Evolutionary conservation across 2,113 vertebrate species (phyloP).

Genomic region (Mirza zaza): DNA sequence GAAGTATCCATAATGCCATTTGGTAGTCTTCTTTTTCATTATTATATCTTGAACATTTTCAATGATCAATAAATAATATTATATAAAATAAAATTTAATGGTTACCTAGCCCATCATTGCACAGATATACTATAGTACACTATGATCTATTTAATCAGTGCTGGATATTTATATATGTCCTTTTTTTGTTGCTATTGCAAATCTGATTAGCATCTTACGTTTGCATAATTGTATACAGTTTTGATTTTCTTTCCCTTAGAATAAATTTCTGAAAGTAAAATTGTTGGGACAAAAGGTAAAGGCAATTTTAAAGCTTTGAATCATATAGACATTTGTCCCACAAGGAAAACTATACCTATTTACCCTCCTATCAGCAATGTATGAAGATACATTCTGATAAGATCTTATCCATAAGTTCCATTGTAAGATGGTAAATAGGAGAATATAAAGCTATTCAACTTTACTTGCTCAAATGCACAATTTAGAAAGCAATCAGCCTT

Average conservation of each 20-base stretch:
- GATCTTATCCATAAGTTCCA: neutral
- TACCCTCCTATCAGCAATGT: neutral
- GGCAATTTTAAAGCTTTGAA: neutral
- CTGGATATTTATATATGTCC: neutral
- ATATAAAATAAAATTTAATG: neutral
- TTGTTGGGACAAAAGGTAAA: neutral
- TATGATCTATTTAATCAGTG: neutral
- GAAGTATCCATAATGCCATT: neutral
- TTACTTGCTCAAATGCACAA: neutral
- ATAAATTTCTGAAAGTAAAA: conserved; percentile 27
- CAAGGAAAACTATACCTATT: neutral
- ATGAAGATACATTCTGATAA: neutral
- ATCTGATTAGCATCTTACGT: neutral
- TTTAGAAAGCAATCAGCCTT: neutral
- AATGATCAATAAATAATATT: neutral
- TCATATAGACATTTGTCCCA: neutral
- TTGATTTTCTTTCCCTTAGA: neutral
- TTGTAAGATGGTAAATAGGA: neutral
- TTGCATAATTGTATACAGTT: neutral
- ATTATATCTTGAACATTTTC: neutral
- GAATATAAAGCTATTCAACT: neutral
- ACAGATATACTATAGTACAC: neutral
- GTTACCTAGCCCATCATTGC: neutral
- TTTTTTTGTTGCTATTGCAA: neutral
- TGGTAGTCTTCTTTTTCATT: neutral